Evolutionary conservation across 1,140 invertebrate species (phyloP).

Genomic region (Ceratosolen fusciceps): DNA sequence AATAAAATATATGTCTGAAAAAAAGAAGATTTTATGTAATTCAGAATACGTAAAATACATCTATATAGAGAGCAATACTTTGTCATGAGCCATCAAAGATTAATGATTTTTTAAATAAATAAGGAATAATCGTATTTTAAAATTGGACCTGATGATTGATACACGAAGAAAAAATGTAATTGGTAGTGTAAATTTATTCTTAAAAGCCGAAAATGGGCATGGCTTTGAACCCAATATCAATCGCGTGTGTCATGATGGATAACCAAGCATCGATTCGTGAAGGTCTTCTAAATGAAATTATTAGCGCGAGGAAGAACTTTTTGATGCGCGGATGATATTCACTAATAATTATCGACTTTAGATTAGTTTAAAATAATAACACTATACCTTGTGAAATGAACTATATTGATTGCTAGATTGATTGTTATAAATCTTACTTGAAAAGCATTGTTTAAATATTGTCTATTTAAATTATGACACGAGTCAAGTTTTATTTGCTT

Average conservation of each 20-base stretch:
- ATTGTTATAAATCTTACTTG: no score
- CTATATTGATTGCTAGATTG: no score
- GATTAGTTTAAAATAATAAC: slow-evolving; percentile 73
- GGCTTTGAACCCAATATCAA: slow-evolving; percentile 49
- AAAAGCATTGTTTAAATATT: slow-evolving; percentile 16
- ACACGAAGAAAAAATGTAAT: slow-evolving; percentile 19
- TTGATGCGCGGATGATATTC: slow-evolving; percentile 66
- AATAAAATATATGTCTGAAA: no score
- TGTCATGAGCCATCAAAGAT: background rate
- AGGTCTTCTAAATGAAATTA: background rate
- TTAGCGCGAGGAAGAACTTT: slow-evolving; percentile 58
- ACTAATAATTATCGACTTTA: slow-evolving; percentile 73
- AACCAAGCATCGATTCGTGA: slow-evolving; percentile 51
- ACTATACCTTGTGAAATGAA: slow-evolving; percentile 41
- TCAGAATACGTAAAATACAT: no score
- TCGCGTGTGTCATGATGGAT: slow-evolving; percentile 61
- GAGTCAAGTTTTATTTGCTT: background rate
- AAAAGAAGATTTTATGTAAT: no score
- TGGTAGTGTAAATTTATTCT: slow-evolving; percentile 51
- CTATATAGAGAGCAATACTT: background rate
- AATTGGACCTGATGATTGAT: background rate
- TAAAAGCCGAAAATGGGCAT: slow-evolving; percentile 54
- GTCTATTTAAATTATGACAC: background rate
- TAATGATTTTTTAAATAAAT: slow-evolving; percentile 3
- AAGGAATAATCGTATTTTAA: background rate